Evolutionary conservation across 1,140 invertebrate genomes (phyloP).

Genomic region (Euwallacea similis): DNA sequence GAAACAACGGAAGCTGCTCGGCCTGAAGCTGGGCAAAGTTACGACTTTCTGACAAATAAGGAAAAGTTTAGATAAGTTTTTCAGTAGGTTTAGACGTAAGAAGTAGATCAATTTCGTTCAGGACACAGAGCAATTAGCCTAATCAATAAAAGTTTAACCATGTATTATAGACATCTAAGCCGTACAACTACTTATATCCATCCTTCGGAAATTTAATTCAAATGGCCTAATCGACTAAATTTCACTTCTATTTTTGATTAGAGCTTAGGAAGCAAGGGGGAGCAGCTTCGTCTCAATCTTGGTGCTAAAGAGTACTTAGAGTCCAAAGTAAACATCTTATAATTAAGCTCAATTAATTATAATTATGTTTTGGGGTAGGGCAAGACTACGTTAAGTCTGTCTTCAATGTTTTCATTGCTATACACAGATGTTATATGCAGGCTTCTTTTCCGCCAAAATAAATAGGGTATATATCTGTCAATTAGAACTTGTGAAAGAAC

Average conservation of each 20-base stretch:
- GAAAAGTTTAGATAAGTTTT: conserved; percentile 22
- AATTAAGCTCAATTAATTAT: conserved; percentile 11
- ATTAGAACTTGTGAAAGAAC: not conserved
- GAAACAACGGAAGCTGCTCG: conserved; percentile 66
- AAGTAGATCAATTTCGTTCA: conserved; percentile 6
- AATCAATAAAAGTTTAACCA: conserved; percentile 1
- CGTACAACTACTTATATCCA: not conserved
- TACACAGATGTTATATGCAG: not conserved
- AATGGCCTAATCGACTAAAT: not conserved
- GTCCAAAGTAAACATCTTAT: conserved; percentile 1
- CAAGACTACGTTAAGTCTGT: not conserved
- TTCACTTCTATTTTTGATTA: not conserved
- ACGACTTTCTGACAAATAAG: conserved; percentile 60
- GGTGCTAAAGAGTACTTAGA: not conserved
- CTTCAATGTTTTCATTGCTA: not conserved
- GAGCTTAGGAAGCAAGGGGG: not conserved
- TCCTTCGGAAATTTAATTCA: not conserved
- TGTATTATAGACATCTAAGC: not conserved
- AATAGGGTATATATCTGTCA: not conserved
- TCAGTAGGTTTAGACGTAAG: conserved; percentile 25
- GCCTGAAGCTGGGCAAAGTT: conserved; percentile 66
- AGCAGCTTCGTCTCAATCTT: not conserved
- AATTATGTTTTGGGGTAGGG: conserved; percentile 9
- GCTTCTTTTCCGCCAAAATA: not conserved
- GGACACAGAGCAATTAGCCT: not conserved